These are phyloP conservation scores for Anastatus disparis DNA, from an alignment of 1,140 invertebrate species.

Conservation along the genomic window DNA sequence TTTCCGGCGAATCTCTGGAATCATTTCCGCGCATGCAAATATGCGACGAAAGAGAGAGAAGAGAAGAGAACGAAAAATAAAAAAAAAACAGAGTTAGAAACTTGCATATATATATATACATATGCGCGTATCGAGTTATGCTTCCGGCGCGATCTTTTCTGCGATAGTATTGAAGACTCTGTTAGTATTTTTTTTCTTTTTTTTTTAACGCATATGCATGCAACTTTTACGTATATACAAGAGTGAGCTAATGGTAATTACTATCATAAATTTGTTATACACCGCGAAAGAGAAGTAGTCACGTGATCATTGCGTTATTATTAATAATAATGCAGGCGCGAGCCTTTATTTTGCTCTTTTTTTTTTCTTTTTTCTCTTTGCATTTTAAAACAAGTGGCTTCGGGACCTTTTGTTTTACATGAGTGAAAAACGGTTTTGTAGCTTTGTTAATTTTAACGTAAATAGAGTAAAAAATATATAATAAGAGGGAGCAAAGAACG, in stretches of 20 bases:
- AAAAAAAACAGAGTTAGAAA: too few species aligned
- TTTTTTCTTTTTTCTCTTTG: too few species aligned
- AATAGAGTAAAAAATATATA: too few species aligned
- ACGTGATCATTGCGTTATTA: constrained; percentile 34
- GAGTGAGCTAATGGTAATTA: constrained; percentile 36
- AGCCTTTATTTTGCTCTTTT: too few species aligned
- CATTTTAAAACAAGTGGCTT: background rate
- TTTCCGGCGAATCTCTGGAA: constrained; percentile 63
- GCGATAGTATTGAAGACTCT: constrained; percentile 44
- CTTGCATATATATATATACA: too few species aligned
- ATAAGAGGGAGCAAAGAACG: background rate
- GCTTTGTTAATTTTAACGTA: background rate
- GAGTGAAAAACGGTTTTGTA: constrained; percentile 8
- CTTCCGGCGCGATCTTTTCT: constrained; percentile 60
- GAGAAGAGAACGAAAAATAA: constrained; percentile 6
- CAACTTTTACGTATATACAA: background rate
- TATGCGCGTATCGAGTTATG: constrained; percentile 61
- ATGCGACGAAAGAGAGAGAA: constrained; percentile 15
- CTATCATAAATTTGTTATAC: constrained; percentile 36
- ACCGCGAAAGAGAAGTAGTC: constrained; percentile 20
- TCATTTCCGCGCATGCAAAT: constrained; percentile 65
- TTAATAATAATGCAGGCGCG: constrained; percentile 13
- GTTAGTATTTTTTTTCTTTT: constrained; percentile 30
- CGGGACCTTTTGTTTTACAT: background rate
- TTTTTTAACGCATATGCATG: background rate